Evolutionary conservation across 2,797 vertebrate genomes (phyloP).

Genomic region (Thunnus albacares): DNA sequence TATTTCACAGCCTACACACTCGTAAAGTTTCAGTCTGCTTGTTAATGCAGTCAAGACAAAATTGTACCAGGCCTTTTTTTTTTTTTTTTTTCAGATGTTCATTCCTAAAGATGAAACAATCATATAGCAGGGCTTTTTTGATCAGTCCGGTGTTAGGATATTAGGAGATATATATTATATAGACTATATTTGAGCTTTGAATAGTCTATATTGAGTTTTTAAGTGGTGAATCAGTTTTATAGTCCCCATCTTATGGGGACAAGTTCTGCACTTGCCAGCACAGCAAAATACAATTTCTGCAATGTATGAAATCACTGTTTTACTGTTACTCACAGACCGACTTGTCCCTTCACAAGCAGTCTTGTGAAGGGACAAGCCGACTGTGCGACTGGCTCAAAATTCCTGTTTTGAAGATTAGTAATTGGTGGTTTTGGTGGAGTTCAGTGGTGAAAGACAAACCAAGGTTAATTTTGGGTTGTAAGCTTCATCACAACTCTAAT

Average conservation of each 20-base stretch:
- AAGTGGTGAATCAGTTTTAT: not conserved
- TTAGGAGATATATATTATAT: not conserved
- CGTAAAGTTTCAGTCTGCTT: constrained; percentile 14
- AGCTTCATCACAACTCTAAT: not conserved
- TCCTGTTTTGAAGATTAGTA: not conserved
- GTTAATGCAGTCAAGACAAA: constrained; percentile 6
- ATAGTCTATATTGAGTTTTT: not conserved
- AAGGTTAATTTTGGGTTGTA: not conserved
- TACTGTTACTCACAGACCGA: not conserved
- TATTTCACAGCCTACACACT: constrained; percentile 32
- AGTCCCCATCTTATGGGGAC: not conserved
- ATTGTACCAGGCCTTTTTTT: not conserved
- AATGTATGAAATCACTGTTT: not conserved
- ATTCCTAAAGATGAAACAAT: constrained; percentile 2
- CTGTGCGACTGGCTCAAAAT: accelerated
- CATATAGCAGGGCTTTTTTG: not conserved
- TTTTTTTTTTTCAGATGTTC: not conserved
- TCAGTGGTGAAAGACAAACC: not conserved
- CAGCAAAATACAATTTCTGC: not conserved
- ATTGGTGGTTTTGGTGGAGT: constrained; percentile 18
- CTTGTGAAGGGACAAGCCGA: not conserved
- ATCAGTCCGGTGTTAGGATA: not conserved
- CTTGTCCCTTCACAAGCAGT: not conserved
- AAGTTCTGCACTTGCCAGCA: not conserved
- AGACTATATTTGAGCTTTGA: not conserved